These are phyloP conservation scores for Bucco capensis DNA, from an alignment of 2,113 vertebrate genomes.

Conservation along the genomic window DNA sequence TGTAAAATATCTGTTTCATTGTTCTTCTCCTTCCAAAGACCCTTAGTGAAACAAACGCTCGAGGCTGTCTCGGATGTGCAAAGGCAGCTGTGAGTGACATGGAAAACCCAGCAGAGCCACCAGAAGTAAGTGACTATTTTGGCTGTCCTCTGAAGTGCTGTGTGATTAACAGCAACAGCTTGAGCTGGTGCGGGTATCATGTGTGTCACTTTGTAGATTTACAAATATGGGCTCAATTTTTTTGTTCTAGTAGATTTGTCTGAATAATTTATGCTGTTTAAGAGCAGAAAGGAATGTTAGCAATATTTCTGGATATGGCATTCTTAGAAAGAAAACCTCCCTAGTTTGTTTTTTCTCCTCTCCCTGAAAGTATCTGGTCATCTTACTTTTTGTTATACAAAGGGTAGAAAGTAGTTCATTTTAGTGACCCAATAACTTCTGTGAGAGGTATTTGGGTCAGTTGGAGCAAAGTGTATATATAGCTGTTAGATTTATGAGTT, in stretches of 20 bases:
- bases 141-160: background rate
- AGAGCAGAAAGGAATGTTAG: background rate
- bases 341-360: background rate
- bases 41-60: background rate
- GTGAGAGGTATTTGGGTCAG: background rate
- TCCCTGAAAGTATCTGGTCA: background rate
- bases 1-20: background rate
- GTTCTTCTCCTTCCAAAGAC: slow-evolving; percentile 41
- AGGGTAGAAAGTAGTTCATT: background rate
- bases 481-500: background rate
- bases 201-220: background rate
- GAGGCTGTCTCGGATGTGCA: background rate
- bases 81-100: background rate
- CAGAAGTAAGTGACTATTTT: slow-evolving; percentile 60
- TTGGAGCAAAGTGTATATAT: background rate
- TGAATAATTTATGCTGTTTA: background rate
- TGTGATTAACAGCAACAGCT: background rate
- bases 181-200: background rate
- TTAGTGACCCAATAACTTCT: background rate
- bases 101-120: background rate
- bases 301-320: background rate
- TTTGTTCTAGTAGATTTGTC: background rate
- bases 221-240: background rate
- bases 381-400: background rate
- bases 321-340: background rate